These are phyloP conservation scores for Yoshiicerus persimilis DNA, from an alignment of 1,140 invertebrate genomes.

Conservation along the genomic window DNA sequence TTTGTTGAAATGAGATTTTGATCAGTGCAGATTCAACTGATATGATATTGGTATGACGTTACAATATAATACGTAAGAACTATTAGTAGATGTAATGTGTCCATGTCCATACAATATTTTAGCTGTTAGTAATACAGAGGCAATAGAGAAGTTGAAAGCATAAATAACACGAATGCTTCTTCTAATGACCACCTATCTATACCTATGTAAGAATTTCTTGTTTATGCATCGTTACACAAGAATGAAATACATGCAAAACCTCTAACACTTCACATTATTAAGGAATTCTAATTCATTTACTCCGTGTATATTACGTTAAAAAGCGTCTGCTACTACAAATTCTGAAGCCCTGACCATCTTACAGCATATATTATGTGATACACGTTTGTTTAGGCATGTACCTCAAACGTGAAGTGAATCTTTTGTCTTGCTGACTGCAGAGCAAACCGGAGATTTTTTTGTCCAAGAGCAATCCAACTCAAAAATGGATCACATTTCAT, in stretches of 20 bases:
- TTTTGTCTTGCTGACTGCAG: not conserved
- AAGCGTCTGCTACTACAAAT: not conserved
- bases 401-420: not conserved
- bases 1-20: not conserved
- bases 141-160: not conserved
- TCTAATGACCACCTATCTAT: not conserved
- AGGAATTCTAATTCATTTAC: too few relatives aligned
- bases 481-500: constrained; percentile 18
- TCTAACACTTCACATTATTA: too few relatives aligned
- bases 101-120: too few relatives aligned
- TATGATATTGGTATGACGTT: too few relatives aligned
- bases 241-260: too few relatives aligned
- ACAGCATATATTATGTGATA: not conserved
- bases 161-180: too few relatives aligned
- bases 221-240: not conserved
- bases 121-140: too few relatives aligned
- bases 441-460: constrained; percentile 8
- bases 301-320: not conserved
- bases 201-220: not conserved
- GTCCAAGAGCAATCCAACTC: not conserved
- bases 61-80: too few relatives aligned
- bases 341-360: not conserved
- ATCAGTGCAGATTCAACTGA: too few relatives aligned
- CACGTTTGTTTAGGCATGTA: not conserved
- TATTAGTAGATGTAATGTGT: too few relatives aligned